A percentile compares a stretch with the other conserved stretches of the same genome.
Conservation (phyloP, 2,797 vertebrate species). For the Sebastes baramenuke region DNA sequence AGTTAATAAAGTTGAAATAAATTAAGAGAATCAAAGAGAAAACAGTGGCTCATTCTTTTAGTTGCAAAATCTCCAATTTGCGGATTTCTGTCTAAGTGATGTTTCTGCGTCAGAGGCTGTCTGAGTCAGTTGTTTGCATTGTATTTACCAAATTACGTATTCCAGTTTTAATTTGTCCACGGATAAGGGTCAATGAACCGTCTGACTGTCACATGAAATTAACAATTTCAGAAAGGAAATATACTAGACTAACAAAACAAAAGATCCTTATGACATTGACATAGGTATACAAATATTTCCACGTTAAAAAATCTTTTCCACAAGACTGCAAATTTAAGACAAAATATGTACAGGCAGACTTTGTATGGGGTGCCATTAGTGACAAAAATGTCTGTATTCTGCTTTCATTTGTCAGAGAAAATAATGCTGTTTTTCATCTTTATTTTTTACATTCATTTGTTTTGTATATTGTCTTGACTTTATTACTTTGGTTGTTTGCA, state of each 20-base stretch:
- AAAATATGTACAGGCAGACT: background rate
- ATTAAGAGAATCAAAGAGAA: too few relatives aligned
- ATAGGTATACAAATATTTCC: background rate
- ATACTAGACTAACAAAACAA: background rate
- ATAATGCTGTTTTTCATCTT: background rate
- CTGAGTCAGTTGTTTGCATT: background rate
- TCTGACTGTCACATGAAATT: background rate
- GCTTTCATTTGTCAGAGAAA: background rate
- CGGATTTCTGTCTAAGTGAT: background rate
- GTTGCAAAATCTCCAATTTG: background rate
- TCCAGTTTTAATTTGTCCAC: background rate
- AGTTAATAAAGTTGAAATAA: too few relatives aligned
- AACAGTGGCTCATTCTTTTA: too few relatives aligned
- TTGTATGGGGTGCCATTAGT: background rate
- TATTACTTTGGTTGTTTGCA: background rate
- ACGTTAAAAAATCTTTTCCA: background rate
- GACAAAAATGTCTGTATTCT: background rate
- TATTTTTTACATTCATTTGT: background rate
- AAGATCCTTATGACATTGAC: background rate
- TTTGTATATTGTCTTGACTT: background rate
- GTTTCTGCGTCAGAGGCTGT: background rate
- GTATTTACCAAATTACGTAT: background rate
- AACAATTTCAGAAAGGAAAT: background rate
- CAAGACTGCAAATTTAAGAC: background rate
- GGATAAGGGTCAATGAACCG: background rate